phyloP scores from a whole-genome alignment of 2,888 invertebrate species.

The Venustoraphidia nigricollis region DNA sequence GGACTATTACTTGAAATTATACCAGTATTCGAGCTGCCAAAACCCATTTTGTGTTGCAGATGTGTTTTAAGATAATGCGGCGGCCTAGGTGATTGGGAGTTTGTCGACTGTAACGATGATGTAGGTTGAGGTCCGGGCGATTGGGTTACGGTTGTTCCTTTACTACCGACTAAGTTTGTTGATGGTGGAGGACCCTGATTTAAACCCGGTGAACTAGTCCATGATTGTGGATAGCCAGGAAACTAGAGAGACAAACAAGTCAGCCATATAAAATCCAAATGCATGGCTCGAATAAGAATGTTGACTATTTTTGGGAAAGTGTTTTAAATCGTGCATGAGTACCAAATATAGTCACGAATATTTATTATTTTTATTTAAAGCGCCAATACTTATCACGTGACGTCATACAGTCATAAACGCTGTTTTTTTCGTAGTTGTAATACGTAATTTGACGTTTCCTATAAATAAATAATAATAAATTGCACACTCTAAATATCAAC shows the following conservation, averaged over 20 bases:
- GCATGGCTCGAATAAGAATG: too few relatives aligned
- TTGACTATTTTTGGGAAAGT: too few relatives aligned
- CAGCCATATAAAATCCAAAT: background rate
- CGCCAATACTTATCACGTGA: too few relatives aligned
- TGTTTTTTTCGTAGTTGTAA: too few relatives aligned
- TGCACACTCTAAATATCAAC: too few relatives aligned
- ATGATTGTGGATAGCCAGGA: constrained; percentile 17
- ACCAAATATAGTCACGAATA: too few relatives aligned
- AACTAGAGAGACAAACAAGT: background rate
- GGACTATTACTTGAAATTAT: constrained; percentile 46
- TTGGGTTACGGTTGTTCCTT: constrained; percentile 16
- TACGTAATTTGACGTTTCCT: too few relatives aligned
- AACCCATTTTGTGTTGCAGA: constrained; percentile 53
- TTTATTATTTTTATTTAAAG: too few relatives aligned
- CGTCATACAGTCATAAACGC: too few relatives aligned
- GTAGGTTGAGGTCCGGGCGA: constrained; percentile 23
- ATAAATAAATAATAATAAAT: too few relatives aligned
- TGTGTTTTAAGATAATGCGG: constrained; percentile 55
- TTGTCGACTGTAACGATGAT: constrained; percentile 28
- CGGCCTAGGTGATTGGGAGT: constrained; percentile 25
- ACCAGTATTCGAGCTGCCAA: constrained; percentile 29
- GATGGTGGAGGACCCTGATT: constrained; percentile 23
- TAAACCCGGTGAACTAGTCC: constrained; percentile 16
- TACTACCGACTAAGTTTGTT: constrained; percentile 18
- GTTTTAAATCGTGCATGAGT: too few relatives aligned